Conservation (phyloP, 2,888 invertebrate species). For the Carpatolechia fugitivella region DNA sequence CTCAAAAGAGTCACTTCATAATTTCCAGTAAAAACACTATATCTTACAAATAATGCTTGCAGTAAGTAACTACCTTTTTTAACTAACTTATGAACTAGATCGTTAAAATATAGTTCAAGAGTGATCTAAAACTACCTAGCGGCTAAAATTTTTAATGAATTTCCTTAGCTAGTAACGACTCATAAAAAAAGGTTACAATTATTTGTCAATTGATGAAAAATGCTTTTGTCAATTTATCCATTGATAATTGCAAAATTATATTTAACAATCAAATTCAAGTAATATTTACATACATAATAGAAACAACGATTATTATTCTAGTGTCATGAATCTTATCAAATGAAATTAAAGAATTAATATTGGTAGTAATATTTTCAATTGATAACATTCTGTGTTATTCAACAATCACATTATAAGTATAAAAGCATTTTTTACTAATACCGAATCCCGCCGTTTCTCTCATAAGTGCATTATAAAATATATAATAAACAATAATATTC, state of each 20-base stretch:
- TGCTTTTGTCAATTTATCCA: not conserved
- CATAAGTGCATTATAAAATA: not conserved
- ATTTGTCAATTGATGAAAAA: not conserved
- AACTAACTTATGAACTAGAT: no score
- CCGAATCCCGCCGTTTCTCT: conserved; percentile 2
- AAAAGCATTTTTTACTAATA: conserved; percentile 12
- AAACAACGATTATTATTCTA: not conserved
- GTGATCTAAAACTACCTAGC: no score
- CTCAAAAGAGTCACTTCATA: no score
- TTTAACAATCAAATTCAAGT: no score
- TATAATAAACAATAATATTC: not conserved
- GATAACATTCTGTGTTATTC: not conserved
- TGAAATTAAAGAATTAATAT: not conserved
- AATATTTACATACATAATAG: no score
- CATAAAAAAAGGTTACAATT: no score
- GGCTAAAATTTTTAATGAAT: no score
- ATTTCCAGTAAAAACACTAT: no score
- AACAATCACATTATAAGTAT: not conserved
- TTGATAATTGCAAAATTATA: not conserved
- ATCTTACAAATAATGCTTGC: no score
- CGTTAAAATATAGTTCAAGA: no score
- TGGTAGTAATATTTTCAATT: not conserved
- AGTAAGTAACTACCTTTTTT: no score
- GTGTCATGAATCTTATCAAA: not conserved
- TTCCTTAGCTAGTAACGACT: no score